Evolutionary conservation across 2,113 vertebrate genomes (phyloP).

Genomic region (Pelmatolapia mariae): DNA sequence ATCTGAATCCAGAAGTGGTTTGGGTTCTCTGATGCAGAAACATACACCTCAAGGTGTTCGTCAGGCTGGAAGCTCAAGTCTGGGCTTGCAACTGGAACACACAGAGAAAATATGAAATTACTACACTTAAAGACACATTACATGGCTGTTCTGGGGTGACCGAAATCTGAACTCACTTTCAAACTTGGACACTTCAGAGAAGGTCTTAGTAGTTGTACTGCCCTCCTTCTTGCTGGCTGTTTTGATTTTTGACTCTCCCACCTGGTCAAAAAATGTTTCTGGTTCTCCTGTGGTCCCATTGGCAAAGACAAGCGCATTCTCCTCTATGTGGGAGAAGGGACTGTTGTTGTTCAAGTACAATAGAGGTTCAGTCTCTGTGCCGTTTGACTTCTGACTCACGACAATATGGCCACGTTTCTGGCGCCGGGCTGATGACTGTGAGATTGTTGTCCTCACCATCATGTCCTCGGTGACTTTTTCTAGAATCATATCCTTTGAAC

Average conservation of each 20-base stretch:
- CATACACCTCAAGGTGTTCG: conserved; percentile 86
- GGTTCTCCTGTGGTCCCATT: neutral
- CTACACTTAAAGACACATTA: neutral
- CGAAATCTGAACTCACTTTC: conserved; percentile 72
- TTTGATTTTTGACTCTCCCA: neutral
- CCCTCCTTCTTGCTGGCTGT: neutral
- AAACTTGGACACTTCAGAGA: conserved; percentile 72
- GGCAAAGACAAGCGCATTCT: neutral
- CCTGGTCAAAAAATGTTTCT: neutral
- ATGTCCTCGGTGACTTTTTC: conserved; percentile 81
- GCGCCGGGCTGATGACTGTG: conserved; percentile 67
- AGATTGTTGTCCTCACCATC: conserved; percentile 73
- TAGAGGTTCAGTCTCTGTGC: neutral
- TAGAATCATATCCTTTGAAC: conserved; percentile 76
- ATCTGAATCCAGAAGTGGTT: conserved; percentile 92
- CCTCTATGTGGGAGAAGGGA: neutral
- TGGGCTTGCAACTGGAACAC: conserved; percentile 81
- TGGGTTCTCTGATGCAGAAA: conserved; percentile 83
- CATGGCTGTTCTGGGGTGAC: neutral
- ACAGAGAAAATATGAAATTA: neutral
- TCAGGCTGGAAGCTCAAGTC: conserved; percentile 84
- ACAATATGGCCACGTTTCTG: conserved; percentile 59
- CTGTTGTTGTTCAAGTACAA: conserved; percentile 33
- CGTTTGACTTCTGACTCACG: neutral
- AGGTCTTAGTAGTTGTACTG: conserved; percentile 15